phyloP scores from a whole-genome alignment of 1,140 invertebrate species.

The Leptinotarsa texana region DNA sequence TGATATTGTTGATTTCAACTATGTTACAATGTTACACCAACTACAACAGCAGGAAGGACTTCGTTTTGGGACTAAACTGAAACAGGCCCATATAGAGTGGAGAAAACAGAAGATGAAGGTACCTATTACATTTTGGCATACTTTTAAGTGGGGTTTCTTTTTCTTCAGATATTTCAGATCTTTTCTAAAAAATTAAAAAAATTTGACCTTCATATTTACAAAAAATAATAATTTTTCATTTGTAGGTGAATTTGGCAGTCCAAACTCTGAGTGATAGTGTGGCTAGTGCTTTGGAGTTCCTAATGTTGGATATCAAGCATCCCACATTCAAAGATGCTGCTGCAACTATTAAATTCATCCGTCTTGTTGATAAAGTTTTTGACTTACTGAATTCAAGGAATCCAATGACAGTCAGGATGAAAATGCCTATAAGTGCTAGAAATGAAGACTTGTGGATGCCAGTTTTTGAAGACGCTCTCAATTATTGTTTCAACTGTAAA shows the following conservation, averaged over 20 bases:
- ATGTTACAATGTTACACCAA: conserved; percentile 3
- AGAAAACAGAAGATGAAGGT: conserved; percentile 21
- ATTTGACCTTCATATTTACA: background rate
- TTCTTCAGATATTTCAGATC: conserved; percentile 1
- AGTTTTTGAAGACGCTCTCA: conserved; percentile 26
- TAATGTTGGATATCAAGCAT: conserved; percentile 24
- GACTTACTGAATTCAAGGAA: conserved; percentile 43
- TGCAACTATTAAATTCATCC: conserved; percentile 40
- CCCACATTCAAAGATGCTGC: conserved; percentile 33
- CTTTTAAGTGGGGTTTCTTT: background rate
- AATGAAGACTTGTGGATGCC: conserved; percentile 31
- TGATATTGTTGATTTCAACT: conserved; percentile 3
- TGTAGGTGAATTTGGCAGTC: conserved; percentile 39
- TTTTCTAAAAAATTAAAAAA: conserved; percentile 4
- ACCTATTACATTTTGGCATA: background rate
- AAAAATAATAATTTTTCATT: background rate
- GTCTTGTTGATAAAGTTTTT: conserved; percentile 41
- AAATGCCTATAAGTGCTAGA: conserved; percentile 37
- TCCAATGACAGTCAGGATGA: conserved; percentile 34
- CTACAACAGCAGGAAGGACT: conserved; percentile 10
- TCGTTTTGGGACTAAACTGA: conserved; percentile 16
- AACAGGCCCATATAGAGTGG: conserved; percentile 20
- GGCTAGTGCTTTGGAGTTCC: conserved; percentile 36
- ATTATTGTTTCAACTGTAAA: conserved; percentile 22
- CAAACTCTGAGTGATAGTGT: conserved; percentile 42